Base-by-base conservation (phyloP, 1,140 invertebrate genomes). In the Drosophila kanapiae region DNA sequence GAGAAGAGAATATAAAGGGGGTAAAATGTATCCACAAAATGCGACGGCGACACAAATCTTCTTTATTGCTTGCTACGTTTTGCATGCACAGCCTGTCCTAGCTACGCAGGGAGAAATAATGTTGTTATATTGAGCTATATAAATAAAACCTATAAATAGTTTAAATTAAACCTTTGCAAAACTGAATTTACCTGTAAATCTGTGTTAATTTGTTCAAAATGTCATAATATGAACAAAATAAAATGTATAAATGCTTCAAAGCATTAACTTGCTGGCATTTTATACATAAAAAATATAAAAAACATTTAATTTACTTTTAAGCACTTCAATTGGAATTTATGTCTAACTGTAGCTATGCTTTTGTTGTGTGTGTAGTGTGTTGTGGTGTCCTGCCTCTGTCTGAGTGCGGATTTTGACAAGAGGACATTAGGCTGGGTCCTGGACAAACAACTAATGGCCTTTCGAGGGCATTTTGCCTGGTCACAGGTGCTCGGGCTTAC, bases 391-490 rank as follows among this genome's bases (percentile, higher is more conserved):
- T 63, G 42, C 65, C 31, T 35, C n/a, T 18, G 67, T 48, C 53
- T 59, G 53, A 42, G 59, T 72, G 47, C 56, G 75, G 69, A 71
- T 75, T 88, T 83, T 87, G 84, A 87, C 84, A 87, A 80, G 80
- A 64, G 84, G 84, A 87, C 84, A 87, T 87, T 87, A 87, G 84
- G 75, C 63, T 75, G 74, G 80, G 85, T 37, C 69, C 68, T 65
- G 87, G 80, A 81, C 84, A 80, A 88, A 88, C 84, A 88, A 88
- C 85, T 88, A 88, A 88, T 88, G 85, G 85, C 85, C 80, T 81
- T 88, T 88, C 76, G 58, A 84, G 87, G 85, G 78, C 84, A 84
- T 87, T 90, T 80, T 69, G 10, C 65, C 53, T 54, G 48, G 75
- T 54, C 77, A 69, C 84, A 84, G 84, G 77, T 88, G 85, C 82